phyloP scores from a whole-genome alignment of 2,888 invertebrate genomes.

The Slavum lentiscoides region DNA sequence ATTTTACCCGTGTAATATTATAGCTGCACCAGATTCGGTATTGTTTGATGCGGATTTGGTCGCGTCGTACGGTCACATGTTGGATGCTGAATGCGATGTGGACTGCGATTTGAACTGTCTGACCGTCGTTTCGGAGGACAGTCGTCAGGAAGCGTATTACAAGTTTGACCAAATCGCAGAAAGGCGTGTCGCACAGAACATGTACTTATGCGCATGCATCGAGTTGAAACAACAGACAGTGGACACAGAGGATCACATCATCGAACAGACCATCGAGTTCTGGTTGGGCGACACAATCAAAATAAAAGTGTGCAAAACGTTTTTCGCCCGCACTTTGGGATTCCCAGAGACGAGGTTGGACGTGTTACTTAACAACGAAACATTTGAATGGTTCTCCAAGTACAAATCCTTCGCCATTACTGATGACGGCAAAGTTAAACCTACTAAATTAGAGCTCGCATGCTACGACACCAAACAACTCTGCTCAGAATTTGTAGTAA shows the following conservation, averaged over 20 bases:
- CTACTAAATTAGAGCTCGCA: neutral
- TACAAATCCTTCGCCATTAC: neutral
- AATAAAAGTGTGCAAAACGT: conserved; percentile 21
- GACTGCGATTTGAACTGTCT: conserved; percentile 13
- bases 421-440: no score
- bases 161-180: neutral
- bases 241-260: conserved; percentile 5
- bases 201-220: neutral
- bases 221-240: neutral
- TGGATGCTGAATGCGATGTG: conserved; percentile 13
- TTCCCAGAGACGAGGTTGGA: conserved; percentile 14
- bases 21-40: conserved; percentile 14
- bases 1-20: neutral
- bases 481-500: conserved; percentile 1
- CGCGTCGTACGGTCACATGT: conserved; percentile 3
- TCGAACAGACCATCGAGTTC: conserved; percentile 24
- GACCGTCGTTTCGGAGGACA: neutral
- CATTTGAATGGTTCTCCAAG: conserved; percentile 19
- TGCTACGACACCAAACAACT: neutral
- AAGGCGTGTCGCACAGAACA: conserved; percentile 1
- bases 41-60: conserved; percentile 9
- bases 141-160: neutral
- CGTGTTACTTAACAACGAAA: neutral
- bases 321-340: conserved; percentile 20
- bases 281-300: conserved; percentile 14